Evolutionary conservation across 2,113 vertebrate species (phyloP), one percentile per base, ranked within the genome.

Genomic region (Nyctereutes procyonoides): DNA sequence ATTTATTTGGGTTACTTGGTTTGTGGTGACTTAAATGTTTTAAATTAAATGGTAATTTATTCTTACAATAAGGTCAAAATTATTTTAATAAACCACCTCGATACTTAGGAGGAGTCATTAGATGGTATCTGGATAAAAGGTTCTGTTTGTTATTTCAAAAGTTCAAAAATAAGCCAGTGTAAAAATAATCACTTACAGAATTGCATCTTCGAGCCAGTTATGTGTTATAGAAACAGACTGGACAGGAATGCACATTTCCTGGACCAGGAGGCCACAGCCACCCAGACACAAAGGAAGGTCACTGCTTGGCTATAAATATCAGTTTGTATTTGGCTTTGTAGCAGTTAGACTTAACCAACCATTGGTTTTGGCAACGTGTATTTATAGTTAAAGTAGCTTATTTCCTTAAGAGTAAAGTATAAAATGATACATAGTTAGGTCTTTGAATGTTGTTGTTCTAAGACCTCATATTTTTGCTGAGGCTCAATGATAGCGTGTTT

Each of bases 51-150:
- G 74, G 17, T 58, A 82, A 6, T 86, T 93, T 90, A 93, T 81
- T 93, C 32, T 48, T 88, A 71, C 15, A 63, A 22, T 43, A 84
- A 93, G 56, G 67, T 91, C 55, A 88, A 69, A 62, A 80, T 51
- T 92, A 67, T 84, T 97, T 96, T 91, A 56, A 82, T 60, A 87
- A 83, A 56, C 51, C 53, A 63, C 55, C 51, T 94, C 2, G 73
- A 30, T 92, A 65, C 55, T 58, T 88, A 71, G 74, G 58, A 89
- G 32, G 51, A 73, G 17, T 95, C 92, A 69, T 88, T 92, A 58
- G 65, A 69, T 96, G 73, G n/a, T 95, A 8, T 91, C 63, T 56
- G 22, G 17, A 30, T 74, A 79, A 88, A 90, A 71, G 28, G 8
- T 65, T 80, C 38, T 95, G 6, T 93, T 67, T 87, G 22, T 94